Evolutionary conservation across 1,140 invertebrate species (phyloP), one percentile per base, ranked within the genome.

Genomic region (Wasmannia auropunctata): DNA sequence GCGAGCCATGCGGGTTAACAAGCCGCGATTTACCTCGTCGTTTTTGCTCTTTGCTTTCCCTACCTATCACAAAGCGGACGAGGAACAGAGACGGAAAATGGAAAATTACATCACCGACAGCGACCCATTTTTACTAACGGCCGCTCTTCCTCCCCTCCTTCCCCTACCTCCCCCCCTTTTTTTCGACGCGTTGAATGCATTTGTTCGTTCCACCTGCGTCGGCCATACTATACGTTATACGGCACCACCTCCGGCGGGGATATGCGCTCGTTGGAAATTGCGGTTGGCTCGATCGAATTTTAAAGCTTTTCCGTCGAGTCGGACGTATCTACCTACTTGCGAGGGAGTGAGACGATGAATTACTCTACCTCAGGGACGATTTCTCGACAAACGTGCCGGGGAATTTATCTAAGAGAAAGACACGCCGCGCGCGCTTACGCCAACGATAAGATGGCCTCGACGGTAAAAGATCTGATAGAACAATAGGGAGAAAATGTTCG

Each of bases 281-380:
- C 51, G 84, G 76, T 25, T 86, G 22, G 62, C 60, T 77, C 62
- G 76, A 60, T 86, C 75, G 75, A 80, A 80, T 86, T 86, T 86
- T 67, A 69, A 80, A 80, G 43, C 67, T 86, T 86, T 80, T 49
- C 49, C 11, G 49, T 11, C 16, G 81, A n/a, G 28, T 75, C 40
- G 37, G 19, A 54, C 40, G 49, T 43, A 56, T 1, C 43, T 58
- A n/a, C 49, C 31, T 58, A n/a, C 63, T 76, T 76, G 22, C 31
- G 51, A 22, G n/a, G 40, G 22, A n/a, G n/a, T n/a, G n/a, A 31
- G 65, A 69, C 40, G 81, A 84, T 76, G 56, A 43, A 84, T 84
- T 84, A 51, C 72, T 60, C 43, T 19, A 51, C 56, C 56, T 75
- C 56, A 74, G 81, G 46, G 56, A 76, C 56, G 81, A 76, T 84